phyloP scores from a whole-genome alignment of 2,797 vertebrate genomes.

The Lepilemur septentrionalis region DNA sequence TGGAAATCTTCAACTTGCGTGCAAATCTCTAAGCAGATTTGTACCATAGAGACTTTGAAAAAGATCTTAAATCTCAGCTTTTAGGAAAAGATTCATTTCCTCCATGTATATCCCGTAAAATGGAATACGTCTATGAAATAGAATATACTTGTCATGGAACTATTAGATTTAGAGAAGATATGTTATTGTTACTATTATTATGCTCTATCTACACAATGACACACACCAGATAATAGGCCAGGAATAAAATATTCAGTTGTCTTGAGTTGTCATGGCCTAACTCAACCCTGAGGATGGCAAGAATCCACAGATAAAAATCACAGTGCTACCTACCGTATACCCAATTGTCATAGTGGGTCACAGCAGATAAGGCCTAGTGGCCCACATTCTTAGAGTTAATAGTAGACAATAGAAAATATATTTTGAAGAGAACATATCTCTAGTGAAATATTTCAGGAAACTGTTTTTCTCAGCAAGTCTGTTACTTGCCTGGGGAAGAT shows the following conservation, averaged over 20 bases:
- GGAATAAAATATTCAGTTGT: background rate
- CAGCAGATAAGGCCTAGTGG: background rate
- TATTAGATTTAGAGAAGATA: slow-evolving; percentile 16
- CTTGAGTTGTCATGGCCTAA: background rate
- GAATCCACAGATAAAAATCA: background rate
- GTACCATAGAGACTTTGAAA: background rate
- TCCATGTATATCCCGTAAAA: background rate
- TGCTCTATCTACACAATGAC: background rate
- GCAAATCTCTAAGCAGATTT: background rate
- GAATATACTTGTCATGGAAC: background rate
- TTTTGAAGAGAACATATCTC: background rate
- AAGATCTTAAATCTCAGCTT: background rate
- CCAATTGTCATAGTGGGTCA: background rate
- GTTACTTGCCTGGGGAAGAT: background rate
- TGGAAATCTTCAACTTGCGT: background rate
- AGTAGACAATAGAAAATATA: background rate
- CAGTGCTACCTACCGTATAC: background rate
- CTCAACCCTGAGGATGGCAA: background rate
- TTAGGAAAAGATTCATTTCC: background rate
- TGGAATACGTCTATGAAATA: background rate
- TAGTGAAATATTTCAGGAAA: background rate
- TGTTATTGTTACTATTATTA: background rate
- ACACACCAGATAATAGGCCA: background rate
- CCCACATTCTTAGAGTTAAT: background rate
- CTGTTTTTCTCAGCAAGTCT: background rate